Conservation (phyloP, 2,113 vertebrate species). For the Cryptotis parvus region DNA sequence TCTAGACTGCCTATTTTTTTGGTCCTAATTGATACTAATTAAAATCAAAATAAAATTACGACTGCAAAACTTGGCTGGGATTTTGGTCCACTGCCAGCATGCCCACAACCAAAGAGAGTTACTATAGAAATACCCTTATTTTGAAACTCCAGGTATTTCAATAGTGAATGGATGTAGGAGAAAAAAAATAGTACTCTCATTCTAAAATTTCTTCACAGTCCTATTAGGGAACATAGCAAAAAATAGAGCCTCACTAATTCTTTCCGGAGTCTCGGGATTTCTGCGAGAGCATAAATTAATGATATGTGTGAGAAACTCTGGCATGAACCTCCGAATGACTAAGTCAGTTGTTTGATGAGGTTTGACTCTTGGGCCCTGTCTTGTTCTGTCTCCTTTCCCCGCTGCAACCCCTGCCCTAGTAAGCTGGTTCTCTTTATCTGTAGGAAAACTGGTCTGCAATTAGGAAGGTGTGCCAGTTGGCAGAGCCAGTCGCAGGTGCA, state of each 20-base stretch:
- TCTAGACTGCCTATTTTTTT: constrained; percentile 76
- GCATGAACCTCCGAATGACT: neutral
- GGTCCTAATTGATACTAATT: constrained; percentile 81
- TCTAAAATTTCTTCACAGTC: constrained; percentile 39
- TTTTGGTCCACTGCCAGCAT: constrained; percentile 75
- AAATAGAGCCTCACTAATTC: constrained; percentile 41
- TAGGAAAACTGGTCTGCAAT: constrained; percentile 36
- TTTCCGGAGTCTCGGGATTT: neutral
- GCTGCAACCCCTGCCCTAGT: too few species aligned
- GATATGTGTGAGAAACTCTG: neutral
- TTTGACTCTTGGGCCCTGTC: neutral
- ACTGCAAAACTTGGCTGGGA: constrained; percentile 76
- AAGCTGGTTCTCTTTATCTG: constrained; percentile 25
- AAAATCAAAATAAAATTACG: constrained; percentile 82
- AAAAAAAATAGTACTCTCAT: neutral
- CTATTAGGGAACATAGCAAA: constrained; percentile 21
- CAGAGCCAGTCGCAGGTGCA: neutral
- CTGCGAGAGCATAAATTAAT: neutral
- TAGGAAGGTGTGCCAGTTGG: neutral
- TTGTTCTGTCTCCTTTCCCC: too few species aligned
- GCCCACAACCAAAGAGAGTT: constrained; percentile 65
- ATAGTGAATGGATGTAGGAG: constrained; percentile 16
- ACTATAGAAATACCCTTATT: constrained; percentile 55
- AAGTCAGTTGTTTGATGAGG: constrained; percentile 16
- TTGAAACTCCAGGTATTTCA: constrained; percentile 73